Base-by-base conservation (phyloP, 2,113 vertebrate species). In the Thamnaconus septentrionalis region DNA sequence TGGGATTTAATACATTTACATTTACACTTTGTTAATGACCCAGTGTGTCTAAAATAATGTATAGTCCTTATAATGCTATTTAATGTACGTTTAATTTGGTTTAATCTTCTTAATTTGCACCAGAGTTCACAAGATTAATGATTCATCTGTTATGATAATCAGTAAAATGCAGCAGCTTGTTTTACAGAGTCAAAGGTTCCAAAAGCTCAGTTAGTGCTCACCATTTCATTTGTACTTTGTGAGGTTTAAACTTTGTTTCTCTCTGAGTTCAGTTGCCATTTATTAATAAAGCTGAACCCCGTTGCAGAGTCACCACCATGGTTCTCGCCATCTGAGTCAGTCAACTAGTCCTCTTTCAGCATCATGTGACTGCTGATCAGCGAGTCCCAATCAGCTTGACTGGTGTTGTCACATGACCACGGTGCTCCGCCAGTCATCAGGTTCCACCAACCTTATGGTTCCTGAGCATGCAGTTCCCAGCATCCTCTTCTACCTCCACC, bases 231-330 rank as follows among this genome's bases (percentile, higher is more conserved):
- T 31, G 18, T 31, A 31, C 18, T 75, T 74, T 73, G 44, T 53
- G 54, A 58, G 57, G 76, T 96, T 92, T 97, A 94, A 90, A 92
- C 93, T 94, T 94, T 93, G 94, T 93, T 95, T 94, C 85, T 90
- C 92, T 93, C 92, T 94, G 92, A 89, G 86, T 86, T 91, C 79
- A 90, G 93, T 94, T 96, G 93, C 92, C 94, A 94, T 97, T 91
- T 96, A 89, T 97, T 98, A 96, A 98, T 98, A 97, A 99, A 98
- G 96, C 94, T 98, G 96, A 99, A 96, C 95, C 94, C 97, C 96
- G 94, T 99, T 99, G 94, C 97, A 99, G 97, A 98, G 96, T 96
- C 96, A 96, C 95, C 96, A 97, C 96, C 96, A 98, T 94, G 95
- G 96, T 98, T 95, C 96, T 99, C 96, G 96, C 95, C 96, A 96